A percentile compares a stretch with the other conserved stretches of the same genome.
phyloP scores from a whole-genome alignment of 2,888 invertebrate species.

The Lutraria lutraria region DNA sequence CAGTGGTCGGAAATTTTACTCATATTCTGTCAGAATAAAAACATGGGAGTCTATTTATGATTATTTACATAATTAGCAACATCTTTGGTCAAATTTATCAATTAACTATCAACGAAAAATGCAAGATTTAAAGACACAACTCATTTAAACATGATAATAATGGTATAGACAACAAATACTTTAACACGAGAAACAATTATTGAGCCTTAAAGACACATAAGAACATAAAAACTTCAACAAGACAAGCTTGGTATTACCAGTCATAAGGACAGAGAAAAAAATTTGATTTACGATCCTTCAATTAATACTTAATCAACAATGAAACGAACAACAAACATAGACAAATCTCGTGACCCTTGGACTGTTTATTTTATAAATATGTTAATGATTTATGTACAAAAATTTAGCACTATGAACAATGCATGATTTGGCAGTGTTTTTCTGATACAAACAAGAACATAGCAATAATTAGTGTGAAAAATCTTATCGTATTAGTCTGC shows the following conservation, averaged over 20 bases:
- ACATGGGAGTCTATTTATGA: not conserved
- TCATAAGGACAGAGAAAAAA: constrained; percentile 10
- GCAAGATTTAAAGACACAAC: not conserved
- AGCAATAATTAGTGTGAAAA: not conserved
- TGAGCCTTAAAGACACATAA: constrained; percentile 23
- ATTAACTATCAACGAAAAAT: no score
- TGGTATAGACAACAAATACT: not conserved
- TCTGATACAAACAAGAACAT: not conserved
- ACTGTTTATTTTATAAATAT: constrained; percentile 11
- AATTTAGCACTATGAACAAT: not conserved
- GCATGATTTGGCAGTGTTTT: constrained; percentile 16
- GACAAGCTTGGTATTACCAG: not conserved
- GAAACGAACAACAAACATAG: not conserved
- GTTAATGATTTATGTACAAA: constrained; percentile 9
- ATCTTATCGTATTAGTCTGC: not conserved
- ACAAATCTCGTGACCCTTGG: constrained; percentile 14
- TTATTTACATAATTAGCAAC: no score
- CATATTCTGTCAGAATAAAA: not conserved
- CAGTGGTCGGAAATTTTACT: not conserved
- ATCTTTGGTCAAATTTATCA: no score
- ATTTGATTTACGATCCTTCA: not conserved
- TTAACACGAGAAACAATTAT: constrained; percentile 12
- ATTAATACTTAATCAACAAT: not conserved
- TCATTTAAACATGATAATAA: constrained; percentile 18
- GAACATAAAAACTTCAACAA: constrained; percentile 13